Evolutionary conservation across 2,797 vertebrate species (phyloP).

Genomic region (Danionella dracula): DNA sequence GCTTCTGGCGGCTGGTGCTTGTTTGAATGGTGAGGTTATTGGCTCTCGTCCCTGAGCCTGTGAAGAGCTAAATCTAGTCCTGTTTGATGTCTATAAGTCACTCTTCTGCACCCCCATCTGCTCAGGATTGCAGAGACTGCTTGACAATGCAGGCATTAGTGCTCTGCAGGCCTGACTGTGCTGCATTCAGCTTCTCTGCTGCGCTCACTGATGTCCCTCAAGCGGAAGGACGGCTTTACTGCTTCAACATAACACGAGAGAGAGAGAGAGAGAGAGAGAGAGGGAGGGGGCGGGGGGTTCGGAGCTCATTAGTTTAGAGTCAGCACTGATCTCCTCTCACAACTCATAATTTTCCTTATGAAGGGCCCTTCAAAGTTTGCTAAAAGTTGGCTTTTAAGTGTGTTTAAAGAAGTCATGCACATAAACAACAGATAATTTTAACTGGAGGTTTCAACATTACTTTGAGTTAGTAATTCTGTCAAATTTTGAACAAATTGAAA

Average conservation of each 20-base stretch:
- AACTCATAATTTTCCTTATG: constrained; percentile 23
- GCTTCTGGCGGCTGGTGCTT: constrained; percentile 20
- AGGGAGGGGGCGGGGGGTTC: too few species aligned
- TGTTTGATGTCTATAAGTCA: constrained; percentile 32
- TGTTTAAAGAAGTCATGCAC: too few species aligned
- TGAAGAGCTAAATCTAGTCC: constrained; percentile 27
- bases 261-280: neutral
- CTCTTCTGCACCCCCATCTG: constrained; percentile 29
- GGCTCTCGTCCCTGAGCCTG: constrained; percentile 18
- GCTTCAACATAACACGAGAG: constrained; percentile 18
- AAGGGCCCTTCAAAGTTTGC: constrained; percentile 8
- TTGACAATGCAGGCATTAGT: constrained; percentile 69
- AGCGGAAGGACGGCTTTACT: constrained; percentile 61
- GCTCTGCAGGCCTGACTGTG: constrained; percentile 61
- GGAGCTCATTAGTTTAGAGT: constrained; percentile 30
- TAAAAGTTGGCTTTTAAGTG: neutral
- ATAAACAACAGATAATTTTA: too few species aligned
- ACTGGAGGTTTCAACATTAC: too few species aligned
- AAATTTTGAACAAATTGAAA: too few species aligned
- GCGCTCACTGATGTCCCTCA: constrained; percentile 70
- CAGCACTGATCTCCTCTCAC: constrained; percentile 14
- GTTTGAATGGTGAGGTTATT: constrained; percentile 4
- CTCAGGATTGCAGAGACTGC: constrained; percentile 61
- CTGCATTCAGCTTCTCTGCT: constrained; percentile 64
- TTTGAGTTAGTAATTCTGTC: too few species aligned